These are phyloP conservation scores for Apotomis betuletana DNA, from an alignment of 2,888 invertebrate genomes.

Conservation along the genomic window DNA sequence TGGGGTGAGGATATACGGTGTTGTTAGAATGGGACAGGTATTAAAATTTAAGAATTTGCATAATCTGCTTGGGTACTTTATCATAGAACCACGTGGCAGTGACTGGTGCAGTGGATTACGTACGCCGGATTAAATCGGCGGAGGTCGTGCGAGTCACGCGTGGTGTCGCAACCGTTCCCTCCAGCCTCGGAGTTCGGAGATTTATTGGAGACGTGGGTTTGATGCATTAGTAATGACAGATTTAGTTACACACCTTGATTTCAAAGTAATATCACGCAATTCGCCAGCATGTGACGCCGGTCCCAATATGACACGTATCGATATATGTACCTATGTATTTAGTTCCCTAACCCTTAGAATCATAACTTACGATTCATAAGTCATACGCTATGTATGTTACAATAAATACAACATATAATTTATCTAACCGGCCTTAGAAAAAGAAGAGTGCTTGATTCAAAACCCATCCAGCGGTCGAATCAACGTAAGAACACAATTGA, in stretches of 20 bases:
- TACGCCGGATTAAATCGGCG: slow-evolving; percentile 72
- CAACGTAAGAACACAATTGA: slow-evolving; percentile 71
- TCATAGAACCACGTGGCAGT: slow-evolving; percentile 83
- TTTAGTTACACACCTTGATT: slow-evolving; percentile 28
- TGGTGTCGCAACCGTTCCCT: slow-evolving; percentile 34
- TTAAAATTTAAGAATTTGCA: slow-evolving; percentile 81
- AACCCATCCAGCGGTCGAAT: slow-evolving; percentile 55
- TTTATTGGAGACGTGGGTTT: slow-evolving; percentile 27
- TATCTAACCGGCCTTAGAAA: slow-evolving; percentile 34
- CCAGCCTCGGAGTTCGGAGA: slow-evolving; percentile 26
- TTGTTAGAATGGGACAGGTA: slow-evolving; percentile 61
- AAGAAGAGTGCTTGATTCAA: slow-evolving; percentile 36
- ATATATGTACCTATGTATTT: not conserved
- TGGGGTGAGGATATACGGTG: slow-evolving; percentile 48
- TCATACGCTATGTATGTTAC: not conserved
- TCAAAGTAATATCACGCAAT: slow-evolving; percentile 4
- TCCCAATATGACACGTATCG: not conserved
- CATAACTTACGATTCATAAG: too few species aligned
- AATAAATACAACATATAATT: not conserved
- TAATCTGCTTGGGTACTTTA: slow-evolving; percentile 82
- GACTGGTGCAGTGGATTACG: slow-evolving; percentile 83
- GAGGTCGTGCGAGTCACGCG: slow-evolving; percentile 62
- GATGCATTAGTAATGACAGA: slow-evolving; percentile 30
- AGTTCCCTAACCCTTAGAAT: too few species aligned
- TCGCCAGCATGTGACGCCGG: not conserved